Evolutionary conservation across 2,113 vertebrate species (phyloP), one percentile per base, ranked within the genome.

Genomic region (Cyphomyrus plagiostoma): DNA sequence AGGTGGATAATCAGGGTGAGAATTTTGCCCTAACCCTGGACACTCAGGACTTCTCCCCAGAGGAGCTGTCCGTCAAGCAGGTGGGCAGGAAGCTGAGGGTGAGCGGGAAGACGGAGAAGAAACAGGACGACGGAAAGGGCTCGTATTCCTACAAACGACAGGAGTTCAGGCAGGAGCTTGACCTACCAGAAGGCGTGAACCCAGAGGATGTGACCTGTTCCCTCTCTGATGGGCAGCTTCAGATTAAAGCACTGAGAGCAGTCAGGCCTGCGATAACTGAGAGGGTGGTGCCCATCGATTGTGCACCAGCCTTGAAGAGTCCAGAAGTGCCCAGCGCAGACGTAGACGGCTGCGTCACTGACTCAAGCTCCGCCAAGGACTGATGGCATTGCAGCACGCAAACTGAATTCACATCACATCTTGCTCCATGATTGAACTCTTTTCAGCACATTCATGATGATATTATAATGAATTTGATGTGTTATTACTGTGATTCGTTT

Each of bases 91-190:
- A 95, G 89, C 93, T 96, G 91, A 91, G 95, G 89, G 95, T 96
- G 87, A 95, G 95, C 30, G 96, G 96, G 19, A 93, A 89, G 86
- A 94, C 94, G 0, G 95, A 96, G 93, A 95, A 93, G 90, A 96
- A 95, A 91, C 92, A 94, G 91, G 95, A 96, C 1, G 94, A 95
- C 4, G 93, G 93, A 17, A 93, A 93, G 74, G 95, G 95, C 90
- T 95, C 93, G 0, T 96, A 90, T 93, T 95, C 95, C 0, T 95
- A 93, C 94, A 90, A 90, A 87, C 92, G 93, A 66, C 93, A 95
- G 89, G 95, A 96, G 94, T 96, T 96, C 93, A 92, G 94, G 85
- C 95, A 96, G 92, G 96, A 96, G 93, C 92, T 96, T 7, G 90
- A 95, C 74, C 95, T 96, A 86, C 96, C 95, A 0, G 91, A 94